These are phyloP conservation scores for Gobio occitaniae DNA, from an alignment of 2,797 vertebrate genomes.

Conservation along the genomic window DNA sequence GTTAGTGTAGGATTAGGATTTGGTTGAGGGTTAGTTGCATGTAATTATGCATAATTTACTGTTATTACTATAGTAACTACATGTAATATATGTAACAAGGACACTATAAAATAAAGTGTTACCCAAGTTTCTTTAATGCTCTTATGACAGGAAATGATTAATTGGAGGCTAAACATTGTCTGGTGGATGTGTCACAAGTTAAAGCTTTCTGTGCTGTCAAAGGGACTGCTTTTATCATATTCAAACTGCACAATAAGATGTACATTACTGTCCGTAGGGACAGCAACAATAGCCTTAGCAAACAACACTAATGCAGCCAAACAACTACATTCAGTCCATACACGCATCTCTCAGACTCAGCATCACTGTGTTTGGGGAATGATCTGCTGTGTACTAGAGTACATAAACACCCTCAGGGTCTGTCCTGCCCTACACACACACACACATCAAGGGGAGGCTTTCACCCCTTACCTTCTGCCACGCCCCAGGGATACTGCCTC, in stretches of 20 bases:
- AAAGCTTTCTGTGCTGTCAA: neutral
- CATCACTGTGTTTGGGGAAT: neutral
- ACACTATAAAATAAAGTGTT: too few species aligned
- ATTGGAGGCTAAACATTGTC: neutral
- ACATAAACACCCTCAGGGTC: neutral
- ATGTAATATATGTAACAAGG: too few species aligned
- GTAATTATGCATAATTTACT: too few species aligned
- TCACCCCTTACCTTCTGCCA: constrained; percentile 91
- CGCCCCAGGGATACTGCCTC: constrained; percentile 96
- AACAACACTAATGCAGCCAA: neutral
- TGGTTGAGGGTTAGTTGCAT: too few species aligned
- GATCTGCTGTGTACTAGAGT: neutral
- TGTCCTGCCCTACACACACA: neutral
- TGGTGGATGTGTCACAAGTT: neutral
- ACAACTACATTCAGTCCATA: neutral
- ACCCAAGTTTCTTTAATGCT: neutral
- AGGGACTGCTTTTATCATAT: neutral
- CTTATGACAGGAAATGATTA: neutral
- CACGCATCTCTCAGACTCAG: neutral
- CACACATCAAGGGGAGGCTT: neutral
- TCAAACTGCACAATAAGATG: neutral
- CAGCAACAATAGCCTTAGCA: neutral
- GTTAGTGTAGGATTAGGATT: too few species aligned
- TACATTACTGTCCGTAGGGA: neutral
- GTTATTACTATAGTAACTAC: too few species aligned